phyloP scores from a whole-genome alignment of 2,113 vertebrate species.

The Daubentonia madagascariensis region DNA sequence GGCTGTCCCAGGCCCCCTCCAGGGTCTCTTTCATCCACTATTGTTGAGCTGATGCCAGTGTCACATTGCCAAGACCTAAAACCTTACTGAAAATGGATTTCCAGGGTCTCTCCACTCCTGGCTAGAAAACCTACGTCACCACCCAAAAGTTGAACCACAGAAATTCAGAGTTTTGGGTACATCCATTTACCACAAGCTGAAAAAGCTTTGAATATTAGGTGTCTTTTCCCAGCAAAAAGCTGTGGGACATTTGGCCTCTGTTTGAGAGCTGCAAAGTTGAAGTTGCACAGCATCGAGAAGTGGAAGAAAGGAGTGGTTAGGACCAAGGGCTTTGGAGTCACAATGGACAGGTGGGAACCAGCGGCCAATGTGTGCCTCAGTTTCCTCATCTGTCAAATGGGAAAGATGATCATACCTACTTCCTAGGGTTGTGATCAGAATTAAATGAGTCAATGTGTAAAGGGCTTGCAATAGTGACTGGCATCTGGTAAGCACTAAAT shows the following conservation, averaged over 20 bases:
- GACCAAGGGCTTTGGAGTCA: background rate
- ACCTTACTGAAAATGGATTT: background rate
- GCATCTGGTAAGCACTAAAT: background rate
- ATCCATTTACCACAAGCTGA: background rate
- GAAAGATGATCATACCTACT: background rate
- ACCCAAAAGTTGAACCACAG: background rate
- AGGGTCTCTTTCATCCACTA: background rate
- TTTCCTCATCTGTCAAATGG: background rate
- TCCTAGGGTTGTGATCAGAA: background rate
- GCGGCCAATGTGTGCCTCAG: background rate
- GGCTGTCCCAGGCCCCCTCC: background rate
- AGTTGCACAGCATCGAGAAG: rapidly evolving
- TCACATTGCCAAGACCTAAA: background rate
- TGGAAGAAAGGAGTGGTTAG: background rate
- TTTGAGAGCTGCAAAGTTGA: background rate
- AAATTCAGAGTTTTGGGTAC: background rate
- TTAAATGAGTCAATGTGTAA: background rate
- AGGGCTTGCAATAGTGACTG: background rate
- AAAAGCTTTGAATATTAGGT: background rate
- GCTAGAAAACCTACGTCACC: background rate
- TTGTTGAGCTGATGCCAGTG: rapidly evolving
- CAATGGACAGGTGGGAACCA: background rate
- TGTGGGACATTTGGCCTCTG: background rate
- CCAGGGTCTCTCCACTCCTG: background rate
- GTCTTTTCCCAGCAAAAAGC: background rate